Conservation (phyloP, 2,888 invertebrate genomes). For the Leptinotarsa haldemani region DNA sequence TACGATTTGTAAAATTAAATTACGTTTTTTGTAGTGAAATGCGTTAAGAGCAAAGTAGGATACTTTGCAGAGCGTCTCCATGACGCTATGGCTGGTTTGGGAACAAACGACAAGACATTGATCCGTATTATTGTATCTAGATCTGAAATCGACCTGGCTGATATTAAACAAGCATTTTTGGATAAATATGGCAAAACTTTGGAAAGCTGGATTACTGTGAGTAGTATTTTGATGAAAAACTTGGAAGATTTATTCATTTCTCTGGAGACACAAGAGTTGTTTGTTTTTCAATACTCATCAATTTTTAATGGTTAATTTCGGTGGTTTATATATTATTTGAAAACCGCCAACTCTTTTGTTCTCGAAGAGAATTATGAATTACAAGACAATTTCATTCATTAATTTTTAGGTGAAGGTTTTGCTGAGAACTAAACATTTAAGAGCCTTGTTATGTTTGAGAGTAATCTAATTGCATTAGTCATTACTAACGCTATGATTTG, state of each 20-base stretch:
- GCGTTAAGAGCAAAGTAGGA: slow-evolving; percentile 89
- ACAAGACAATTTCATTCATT: background rate
- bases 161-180: slow-evolving; percentile 91
- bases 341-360: background rate
- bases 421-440: background rate
- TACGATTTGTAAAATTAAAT: background rate
- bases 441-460: background rate
- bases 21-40: slow-evolving; percentile 74
- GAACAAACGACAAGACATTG: slow-evolving; percentile 90
- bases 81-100: slow-evolving; percentile 90
- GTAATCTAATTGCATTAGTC: background rate
- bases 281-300: background rate
- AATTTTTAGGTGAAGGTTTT: background rate
- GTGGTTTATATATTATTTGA: background rate
- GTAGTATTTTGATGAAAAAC: slow-evolving; percentile 58
- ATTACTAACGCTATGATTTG: background rate
- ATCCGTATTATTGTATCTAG: slow-evolving; percentile 92
- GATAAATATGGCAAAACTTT: slow-evolving; percentile 84
- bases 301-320: background rate
- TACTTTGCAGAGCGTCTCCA: slow-evolving; percentile 93
- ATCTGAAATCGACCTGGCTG: slow-evolving; percentile 91
- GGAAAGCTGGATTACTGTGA: slow-evolving; percentile 88
- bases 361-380: background rate
- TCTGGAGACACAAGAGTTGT: slow-evolving; percentile 5
- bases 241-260: background rate